Evolutionary conservation across 2,113 vertebrate genomes (phyloP).

Genomic region (Clinocottus analis): DNA sequence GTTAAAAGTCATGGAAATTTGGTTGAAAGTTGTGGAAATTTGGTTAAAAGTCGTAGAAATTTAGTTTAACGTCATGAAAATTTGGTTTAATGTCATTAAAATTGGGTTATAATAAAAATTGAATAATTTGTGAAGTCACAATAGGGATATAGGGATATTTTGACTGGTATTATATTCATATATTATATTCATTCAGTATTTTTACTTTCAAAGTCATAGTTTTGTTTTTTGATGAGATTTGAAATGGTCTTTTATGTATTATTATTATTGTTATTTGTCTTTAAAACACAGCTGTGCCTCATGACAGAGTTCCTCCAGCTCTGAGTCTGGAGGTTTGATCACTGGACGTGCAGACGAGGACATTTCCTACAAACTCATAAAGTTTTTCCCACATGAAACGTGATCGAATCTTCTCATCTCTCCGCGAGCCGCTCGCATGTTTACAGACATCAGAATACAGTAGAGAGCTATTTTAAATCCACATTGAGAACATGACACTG

Average conservation of each 20-base stretch:
- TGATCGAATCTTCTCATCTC: not conserved
- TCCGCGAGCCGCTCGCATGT: not conserved
- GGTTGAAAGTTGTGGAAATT: too few relatives aligned
- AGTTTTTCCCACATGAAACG: not conserved
- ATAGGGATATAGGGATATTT: too few relatives aligned
- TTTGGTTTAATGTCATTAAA: too few relatives aligned
- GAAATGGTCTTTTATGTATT: too few relatives aligned
- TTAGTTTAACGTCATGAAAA: too few relatives aligned
- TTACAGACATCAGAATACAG: not conserved
- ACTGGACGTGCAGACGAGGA: not conserved
- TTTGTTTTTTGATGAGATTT: not conserved
- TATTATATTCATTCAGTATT: too few relatives aligned
- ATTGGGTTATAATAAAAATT: too few relatives aligned
- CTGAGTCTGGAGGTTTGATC: not conserved
- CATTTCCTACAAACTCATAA: not conserved
- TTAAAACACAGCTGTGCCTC: not conserved
- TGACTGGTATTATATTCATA: too few relatives aligned
- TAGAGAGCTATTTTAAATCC: not conserved
- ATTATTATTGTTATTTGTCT: not conserved
- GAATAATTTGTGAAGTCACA: too few relatives aligned
- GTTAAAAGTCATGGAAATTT: too few relatives aligned
- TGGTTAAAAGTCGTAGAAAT: too few relatives aligned
- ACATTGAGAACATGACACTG: not conserved
- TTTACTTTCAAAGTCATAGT: not conserved
- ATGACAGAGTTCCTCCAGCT: not conserved